Evolutionary conservation across 2,888 invertebrate genomes (phyloP), one percentile per base, ranked within the genome.

Genomic region (Cryptus armator): DNA sequence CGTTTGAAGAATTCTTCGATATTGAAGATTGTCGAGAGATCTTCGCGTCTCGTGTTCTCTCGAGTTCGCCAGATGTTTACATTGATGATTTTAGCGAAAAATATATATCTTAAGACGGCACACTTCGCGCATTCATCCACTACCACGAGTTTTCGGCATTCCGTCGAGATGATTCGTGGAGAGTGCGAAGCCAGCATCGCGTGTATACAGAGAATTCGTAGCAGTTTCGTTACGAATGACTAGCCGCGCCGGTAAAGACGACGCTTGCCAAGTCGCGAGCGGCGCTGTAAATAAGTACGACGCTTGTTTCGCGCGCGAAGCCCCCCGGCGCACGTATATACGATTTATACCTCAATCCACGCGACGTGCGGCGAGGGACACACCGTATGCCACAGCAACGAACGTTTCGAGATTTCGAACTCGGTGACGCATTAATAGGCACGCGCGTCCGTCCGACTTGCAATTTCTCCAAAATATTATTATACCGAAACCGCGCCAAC

Each of bases 241-340:
- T 53, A 51, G 37, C 37, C 56, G 24, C 56, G 56, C 56, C 10
- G 24, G 56, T 24, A 37, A 12, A 7, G 76, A 14, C 71, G 56
- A 46, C n/a, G 66, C 67, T 78, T 74, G 83, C 78, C 83, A 78
- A 77, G 72, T 83, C 70, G 56, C 37, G 37, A 5, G 37, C 37
- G 37, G 66, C 51, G 51, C 48, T 48, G 74, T 48, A 64, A 75
- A 75, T 75, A 75, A 75, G 75, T 64, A 64, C 75, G 37, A 37
- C 6, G 75, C 75, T 68, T 62, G 81, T 81, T 70, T 51, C 59
- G 48, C 43, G 62, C 24, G 19, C 56, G 56, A 37, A 37, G 12
- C 51, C 56, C 53, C 51, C 24, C 19, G 53, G 56, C 71, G 37
- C 53, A 12, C 37, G 37, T 37, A 9, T 37, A 37, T 24, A 32